Evolutionary conservation across 1,140 invertebrate genomes (phyloP).

Genomic region (Leptopilina boulardi): DNA sequence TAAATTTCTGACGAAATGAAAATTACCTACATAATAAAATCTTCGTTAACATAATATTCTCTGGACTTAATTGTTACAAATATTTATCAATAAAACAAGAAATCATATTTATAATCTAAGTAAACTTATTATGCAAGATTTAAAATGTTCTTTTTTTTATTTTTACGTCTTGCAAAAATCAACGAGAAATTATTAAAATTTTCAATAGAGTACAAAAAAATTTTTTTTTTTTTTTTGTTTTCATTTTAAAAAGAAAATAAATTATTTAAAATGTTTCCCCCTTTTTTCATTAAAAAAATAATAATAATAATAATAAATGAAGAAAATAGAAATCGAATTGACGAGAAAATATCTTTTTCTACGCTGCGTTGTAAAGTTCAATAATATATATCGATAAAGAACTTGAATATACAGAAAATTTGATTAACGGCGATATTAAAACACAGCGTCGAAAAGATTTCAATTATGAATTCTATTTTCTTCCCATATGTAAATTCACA

Average conservation of each 20-base stretch:
- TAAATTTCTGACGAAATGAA: slow-evolving; percentile 1
- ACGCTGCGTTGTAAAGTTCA: background rate
- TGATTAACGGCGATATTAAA: background rate
- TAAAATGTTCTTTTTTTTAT: background rate
- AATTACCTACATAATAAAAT: slow-evolving; percentile 26
- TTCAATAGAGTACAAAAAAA: background rate
- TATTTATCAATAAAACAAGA: slow-evolving; percentile 23
- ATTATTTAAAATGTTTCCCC: slow-evolving; percentile 8
- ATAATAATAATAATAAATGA: no score
- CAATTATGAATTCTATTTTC: slow-evolving; percentile 4
- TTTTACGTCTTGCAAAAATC: slow-evolving; percentile 3
- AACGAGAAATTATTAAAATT: slow-evolving; percentile 19
- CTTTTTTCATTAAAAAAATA: no score
- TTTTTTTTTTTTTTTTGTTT: background rate
- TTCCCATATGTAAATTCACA: background rate
- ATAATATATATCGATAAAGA: background rate
- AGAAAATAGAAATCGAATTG: slow-evolving; percentile 15
- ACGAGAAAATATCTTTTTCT: background rate
- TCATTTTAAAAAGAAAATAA: slow-evolving; percentile 6
- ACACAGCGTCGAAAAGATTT: slow-evolving; percentile 17
- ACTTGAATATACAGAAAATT: slow-evolving; percentile 9
- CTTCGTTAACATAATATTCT: slow-evolving; percentile 15
- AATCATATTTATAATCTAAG: slow-evolving; percentile 23
- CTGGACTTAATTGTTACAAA: background rate
- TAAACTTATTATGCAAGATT: slow-evolving; percentile 25